Base-by-base conservation (phyloP, 2,888 invertebrate species). In the Coenonympha arcania region DNA sequence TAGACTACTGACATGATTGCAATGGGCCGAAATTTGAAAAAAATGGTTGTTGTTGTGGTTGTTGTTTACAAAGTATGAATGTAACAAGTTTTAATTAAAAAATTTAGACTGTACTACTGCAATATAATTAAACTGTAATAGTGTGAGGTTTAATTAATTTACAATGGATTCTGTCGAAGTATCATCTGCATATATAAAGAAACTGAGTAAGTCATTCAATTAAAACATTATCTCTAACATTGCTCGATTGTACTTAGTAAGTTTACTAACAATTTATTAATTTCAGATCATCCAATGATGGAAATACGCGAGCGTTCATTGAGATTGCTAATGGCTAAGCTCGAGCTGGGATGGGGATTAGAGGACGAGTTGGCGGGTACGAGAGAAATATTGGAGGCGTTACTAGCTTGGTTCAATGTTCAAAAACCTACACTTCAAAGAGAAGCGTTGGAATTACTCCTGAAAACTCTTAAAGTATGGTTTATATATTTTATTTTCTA, bases 401-500 rank as follows among this genome's bases (percentile, higher is more conserved):
- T 92, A 19, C 73, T 91, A 39, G 80, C 88, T 42, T 92, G 91
- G 91, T 91, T 92, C 68, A 68, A 88, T 40, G 86, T 81, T 48
- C 80, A 88, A 30, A 73, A 82, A 39, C 79, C 87, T 28, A 75
- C 87, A 0, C 72, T 89, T 48, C 88, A 90, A 63, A 78, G 79
- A 52, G 86, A 88, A 67, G 90, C 89, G 48, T 74, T 92, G 30
- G 73, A 87, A 46, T 76, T 91, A 50, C 76, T 92, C 37, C 72
- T 87, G 42, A 73, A 71, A 48, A 79, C 89, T 45, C 66, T 91
- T 24, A 87, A 89, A 78, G 91, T 90, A 78, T 34, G 8, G 6
- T 51, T 24, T 44, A n/a, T 34, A 15, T 30, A 22, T 19, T 33
- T 15, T 13, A n/a, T n/a, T n/a, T n/a, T n/a, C n/a, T n/a, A n/a